Percentiles rank a stretch among this genome's conserved stretches.
Evolutionary conservation across 2,797 vertebrate genomes (phyloP).

Genomic region (Myotis myotis): DNA sequence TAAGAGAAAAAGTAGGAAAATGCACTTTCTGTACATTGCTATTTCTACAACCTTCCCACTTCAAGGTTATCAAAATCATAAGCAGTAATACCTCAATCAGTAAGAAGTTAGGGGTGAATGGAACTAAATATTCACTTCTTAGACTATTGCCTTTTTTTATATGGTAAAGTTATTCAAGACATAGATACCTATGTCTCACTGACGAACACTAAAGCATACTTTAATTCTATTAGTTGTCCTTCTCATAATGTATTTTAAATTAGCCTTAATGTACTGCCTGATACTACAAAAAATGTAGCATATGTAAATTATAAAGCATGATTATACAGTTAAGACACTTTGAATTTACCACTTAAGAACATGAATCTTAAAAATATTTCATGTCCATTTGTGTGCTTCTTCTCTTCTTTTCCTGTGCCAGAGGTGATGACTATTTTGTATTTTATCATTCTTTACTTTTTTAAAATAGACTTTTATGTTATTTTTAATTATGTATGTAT

Average conservation of each 20-base stretch:
- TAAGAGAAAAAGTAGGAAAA: slow-evolving; percentile 27
- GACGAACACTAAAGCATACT: not conserved
- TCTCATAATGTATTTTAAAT: slow-evolving; percentile 6
- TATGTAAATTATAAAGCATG: not conserved
- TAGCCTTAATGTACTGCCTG: not conserved
- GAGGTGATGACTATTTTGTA: not conserved
- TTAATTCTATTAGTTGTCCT: not conserved
- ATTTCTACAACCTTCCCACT: not conserved
- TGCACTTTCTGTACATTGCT: not conserved
- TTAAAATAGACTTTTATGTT: not conserved
- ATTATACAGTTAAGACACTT: not conserved
- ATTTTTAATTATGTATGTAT: not conserved
- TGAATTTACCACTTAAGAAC: not conserved
- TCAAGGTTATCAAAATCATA: slow-evolving; percentile 1
- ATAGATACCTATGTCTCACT: not conserved
- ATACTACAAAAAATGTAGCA: not conserved
- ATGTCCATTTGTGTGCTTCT: not conserved
- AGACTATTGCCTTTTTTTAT: not conserved
- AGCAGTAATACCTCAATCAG: not conserved
- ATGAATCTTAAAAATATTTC: not conserved
- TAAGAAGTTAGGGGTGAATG: not conserved
- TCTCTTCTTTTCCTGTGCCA: not conserved
- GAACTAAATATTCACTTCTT: not conserved
- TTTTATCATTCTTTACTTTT: slow-evolving; percentile 7
- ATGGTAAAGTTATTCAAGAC: not conserved